These are phyloP conservation scores for Pinctada fucata DNA, from an alignment of 2,888 invertebrate species.

Conservation along the genomic window DNA sequence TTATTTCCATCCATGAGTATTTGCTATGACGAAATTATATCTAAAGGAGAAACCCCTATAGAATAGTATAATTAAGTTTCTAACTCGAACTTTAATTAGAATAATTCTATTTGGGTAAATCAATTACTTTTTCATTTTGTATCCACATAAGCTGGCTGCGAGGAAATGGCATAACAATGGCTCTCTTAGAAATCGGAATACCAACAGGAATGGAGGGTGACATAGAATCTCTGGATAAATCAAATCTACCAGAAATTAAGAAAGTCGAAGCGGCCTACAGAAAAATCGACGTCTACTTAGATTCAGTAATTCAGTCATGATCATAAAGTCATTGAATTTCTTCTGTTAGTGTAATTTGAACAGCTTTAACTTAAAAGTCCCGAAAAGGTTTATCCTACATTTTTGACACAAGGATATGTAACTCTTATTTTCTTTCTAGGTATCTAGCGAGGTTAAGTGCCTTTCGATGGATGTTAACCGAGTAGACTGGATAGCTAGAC, in stretches of 20 bases:
- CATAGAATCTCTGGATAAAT: conserved; percentile 3
- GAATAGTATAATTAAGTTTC: too few relatives aligned
- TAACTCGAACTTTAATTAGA: too few relatives aligned
- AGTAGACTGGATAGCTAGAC: conserved; percentile 17
- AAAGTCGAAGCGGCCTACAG: conserved; percentile 7
- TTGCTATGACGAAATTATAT: too few relatives aligned
- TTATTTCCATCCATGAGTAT: too few relatives aligned
- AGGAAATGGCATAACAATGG: conserved; percentile 16
- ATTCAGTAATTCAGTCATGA: conserved; percentile 7
- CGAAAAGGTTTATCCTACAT: too few relatives aligned
- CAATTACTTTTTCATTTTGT: too few relatives aligned
- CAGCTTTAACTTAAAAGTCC: too few relatives aligned
- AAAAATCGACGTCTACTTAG: conserved; percentile 28
- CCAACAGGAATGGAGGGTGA: conserved; percentile 30
- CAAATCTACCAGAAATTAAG: background rate
- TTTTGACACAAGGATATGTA: too few relatives aligned
- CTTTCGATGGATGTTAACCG: conserved; percentile 14
- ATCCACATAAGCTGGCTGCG: conserved; percentile 10
- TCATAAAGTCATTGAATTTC: background rate
- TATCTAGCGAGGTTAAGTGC: conserved; percentile 9
- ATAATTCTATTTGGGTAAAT: too few relatives aligned
- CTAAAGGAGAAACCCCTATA: too few relatives aligned
- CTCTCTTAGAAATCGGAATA: conserved; percentile 12
- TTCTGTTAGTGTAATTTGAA: background rate
- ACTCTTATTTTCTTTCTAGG: background rate